Conservation (phyloP, 2,797 vertebrate species). For the Coracias cyanogaster region DNA sequence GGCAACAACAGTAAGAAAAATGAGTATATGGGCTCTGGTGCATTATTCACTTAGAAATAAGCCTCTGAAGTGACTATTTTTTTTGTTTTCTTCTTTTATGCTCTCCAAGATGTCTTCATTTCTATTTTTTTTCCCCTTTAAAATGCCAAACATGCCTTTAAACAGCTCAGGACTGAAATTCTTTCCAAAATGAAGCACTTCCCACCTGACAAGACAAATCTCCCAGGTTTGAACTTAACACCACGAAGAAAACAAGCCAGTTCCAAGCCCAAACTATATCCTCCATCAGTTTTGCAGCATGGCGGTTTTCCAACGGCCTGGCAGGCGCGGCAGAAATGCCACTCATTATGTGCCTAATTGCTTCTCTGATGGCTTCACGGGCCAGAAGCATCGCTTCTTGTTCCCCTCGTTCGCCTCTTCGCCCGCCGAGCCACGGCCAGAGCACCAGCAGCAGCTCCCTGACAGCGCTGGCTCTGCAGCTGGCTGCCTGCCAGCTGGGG, state of each 20-base stretch:
- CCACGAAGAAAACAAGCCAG: fast-evolving
- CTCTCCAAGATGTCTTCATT: not conserved
- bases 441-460: not conserved
- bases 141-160: not conserved
- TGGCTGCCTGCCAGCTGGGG: no score
- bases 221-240: fast-evolving
- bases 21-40: not conserved
- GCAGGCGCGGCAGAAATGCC: not conserved
- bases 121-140: not conserved
- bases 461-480: fast-evolving
- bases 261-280: not conserved
- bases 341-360: not conserved
- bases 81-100: not conserved
- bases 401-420: fast-evolving
- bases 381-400: not conserved
- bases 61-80: not conserved
- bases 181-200: not conserved
- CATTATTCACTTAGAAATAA: not conserved
- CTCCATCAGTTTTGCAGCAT: not conserved
- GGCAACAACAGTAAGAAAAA: not conserved
- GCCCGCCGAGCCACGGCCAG: not conserved
- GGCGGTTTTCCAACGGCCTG: not conserved
- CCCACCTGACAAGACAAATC: not conserved
- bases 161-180: not conserved
- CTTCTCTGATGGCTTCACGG: not conserved